Conservation (phyloP, 2,113 vertebrate species). For the Toxotes chatareus region DNA sequence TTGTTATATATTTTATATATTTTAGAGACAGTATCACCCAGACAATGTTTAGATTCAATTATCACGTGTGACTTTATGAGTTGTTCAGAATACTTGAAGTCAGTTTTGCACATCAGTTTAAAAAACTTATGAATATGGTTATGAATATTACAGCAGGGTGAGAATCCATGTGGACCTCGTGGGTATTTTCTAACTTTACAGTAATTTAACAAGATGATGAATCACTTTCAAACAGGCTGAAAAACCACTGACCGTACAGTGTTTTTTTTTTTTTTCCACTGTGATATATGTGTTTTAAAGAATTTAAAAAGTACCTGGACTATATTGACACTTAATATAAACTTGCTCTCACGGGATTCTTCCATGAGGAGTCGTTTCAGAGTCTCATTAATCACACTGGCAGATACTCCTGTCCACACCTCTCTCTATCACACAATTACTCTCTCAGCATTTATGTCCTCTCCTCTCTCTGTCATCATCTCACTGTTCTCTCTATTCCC, state of each 20-base stretch:
- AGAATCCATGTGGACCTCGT: background rate
- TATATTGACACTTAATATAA: slow-evolving; percentile 40
- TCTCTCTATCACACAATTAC: slow-evolving; percentile 34
- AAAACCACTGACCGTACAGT: background rate
- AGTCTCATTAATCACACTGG: slow-evolving; percentile 66
- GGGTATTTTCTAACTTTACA: slow-evolving; percentile 13
- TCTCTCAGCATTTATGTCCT: slow-evolving; percentile 13
- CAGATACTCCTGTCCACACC: slow-evolving; percentile 7
- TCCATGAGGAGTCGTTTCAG: slow-evolving; percentile 4
- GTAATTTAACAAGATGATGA: slow-evolving; percentile 38
- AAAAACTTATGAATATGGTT: too few species aligned
- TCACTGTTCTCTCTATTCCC: background rate
- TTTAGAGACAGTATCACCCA: too few species aligned
- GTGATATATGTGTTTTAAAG: slow-evolving; percentile 9
- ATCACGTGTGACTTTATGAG: too few species aligned
- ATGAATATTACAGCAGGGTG: slow-evolving; percentile 25
- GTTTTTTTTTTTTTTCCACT: background rate
- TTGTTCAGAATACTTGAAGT: too few species aligned
- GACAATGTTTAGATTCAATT: too few species aligned
- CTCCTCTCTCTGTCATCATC: background rate
- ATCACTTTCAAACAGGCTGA: slow-evolving; percentile 25
- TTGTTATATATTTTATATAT: background rate
- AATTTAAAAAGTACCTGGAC: slow-evolving; percentile 39
- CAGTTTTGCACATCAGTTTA: too few species aligned
- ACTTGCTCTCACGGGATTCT: background rate